phyloP scores from a whole-genome alignment of 2,797 vertebrate species.

The Champsocephalus esox region DNA sequence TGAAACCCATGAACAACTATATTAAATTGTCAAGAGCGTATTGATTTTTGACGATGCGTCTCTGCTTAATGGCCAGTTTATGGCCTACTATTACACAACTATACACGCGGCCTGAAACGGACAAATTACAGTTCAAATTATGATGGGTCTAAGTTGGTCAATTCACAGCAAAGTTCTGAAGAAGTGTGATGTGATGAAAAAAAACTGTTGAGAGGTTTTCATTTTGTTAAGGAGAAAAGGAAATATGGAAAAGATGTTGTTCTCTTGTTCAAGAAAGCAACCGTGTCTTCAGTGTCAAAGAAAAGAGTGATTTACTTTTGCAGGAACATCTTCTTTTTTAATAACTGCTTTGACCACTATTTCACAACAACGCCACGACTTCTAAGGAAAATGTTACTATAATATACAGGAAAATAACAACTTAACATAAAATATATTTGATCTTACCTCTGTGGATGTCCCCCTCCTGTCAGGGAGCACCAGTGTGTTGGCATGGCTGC shows the following conservation, averaged over 20 bases:
- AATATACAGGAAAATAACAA: no score
- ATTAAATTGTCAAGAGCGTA: no score
- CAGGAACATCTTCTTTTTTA: neutral
- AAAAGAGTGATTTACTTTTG: neutral
- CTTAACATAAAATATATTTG: no score
- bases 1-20: no score
- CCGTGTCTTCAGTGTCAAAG: neutral
- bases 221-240: neutral
- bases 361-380: neutral
- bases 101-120: conserved; percentile 1
- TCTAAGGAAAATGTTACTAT: no score
- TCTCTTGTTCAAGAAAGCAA: neutral
- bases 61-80: neutral
- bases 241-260: neutral
- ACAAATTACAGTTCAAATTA: conserved; percentile 6
- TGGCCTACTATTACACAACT: conserved; percentile 3
- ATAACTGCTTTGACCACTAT: neutral
- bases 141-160: conserved; percentile 20
- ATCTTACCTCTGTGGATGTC: no score
- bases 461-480: no score
- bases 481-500: no score
- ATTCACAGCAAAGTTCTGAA: neutral
- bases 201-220: neutral
- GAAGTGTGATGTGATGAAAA: neutral
- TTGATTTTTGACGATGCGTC: no score